A percentile compares a stretch with the other conserved stretches of the same genome.
Conservation (phyloP, 1,140 invertebrate species). For the Hypothenemus hampei region DNA sequence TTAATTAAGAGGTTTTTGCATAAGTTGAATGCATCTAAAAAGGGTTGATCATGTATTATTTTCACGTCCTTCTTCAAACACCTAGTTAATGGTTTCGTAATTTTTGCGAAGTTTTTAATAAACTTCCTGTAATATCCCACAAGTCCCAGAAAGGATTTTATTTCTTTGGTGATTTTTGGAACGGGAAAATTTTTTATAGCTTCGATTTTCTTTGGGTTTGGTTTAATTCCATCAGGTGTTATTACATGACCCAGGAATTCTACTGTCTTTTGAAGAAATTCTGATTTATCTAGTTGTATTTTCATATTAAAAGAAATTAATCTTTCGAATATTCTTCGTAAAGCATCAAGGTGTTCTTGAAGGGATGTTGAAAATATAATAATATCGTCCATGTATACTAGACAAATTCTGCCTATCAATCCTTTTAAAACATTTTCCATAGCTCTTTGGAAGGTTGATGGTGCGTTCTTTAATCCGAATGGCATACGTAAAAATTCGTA, state of each 20-base stretch:
- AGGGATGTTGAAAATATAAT: conserved; percentile 14
- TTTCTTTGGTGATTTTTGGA: conserved; percentile 31
- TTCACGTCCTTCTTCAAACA: not conserved
- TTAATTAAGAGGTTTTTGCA: conserved; percentile 8
- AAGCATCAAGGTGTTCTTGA: conserved; percentile 24
- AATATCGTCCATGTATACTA: conserved; percentile 40
- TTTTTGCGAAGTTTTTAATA: conserved; percentile 37
- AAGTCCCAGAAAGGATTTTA: conserved; percentile 38
- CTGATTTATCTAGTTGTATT: conserved; percentile 45
- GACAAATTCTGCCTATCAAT: conserved; percentile 34
- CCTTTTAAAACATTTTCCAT: conserved; percentile 44
- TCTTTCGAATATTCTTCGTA: conserved; percentile 37
- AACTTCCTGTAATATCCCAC: conserved; percentile 21
- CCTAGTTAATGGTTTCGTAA: conserved; percentile 28
- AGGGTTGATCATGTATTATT: not conserved
- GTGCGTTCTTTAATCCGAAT: conserved; percentile 43
- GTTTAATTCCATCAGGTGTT: conserved; percentile 39
- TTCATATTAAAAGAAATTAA: conserved; percentile 40
- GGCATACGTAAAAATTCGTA: conserved; percentile 44
- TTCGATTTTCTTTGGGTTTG: conserved; percentile 43
- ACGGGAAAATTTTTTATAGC: conserved; percentile 38
- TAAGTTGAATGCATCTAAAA: conserved; percentile 9
- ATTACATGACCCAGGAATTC: conserved; percentile 44
- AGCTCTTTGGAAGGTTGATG: conserved; percentile 46
- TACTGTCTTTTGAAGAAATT: conserved; percentile 44